Evolutionary conservation across 1,140 invertebrate genomes (phyloP).

Genomic region (Musca domestica): DNA sequence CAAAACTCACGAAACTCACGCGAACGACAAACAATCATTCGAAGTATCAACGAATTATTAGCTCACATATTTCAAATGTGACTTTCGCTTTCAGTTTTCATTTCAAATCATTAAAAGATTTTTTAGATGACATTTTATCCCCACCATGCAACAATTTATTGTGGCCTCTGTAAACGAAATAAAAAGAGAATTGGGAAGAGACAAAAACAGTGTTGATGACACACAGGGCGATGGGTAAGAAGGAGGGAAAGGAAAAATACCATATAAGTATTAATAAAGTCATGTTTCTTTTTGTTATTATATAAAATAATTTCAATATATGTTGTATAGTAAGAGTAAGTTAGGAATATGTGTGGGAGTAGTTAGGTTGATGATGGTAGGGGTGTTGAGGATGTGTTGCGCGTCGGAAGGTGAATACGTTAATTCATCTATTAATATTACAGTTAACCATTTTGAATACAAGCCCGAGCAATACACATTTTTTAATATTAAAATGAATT

Average conservation of each 20-base stretch:
- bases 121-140: slow-evolving; percentile 40
- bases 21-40: background rate
- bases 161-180: slow-evolving; percentile 54
- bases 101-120: slow-evolving; percentile 7
- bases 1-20: too few relatives aligned
- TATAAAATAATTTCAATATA: too few relatives aligned
- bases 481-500: too few relatives aligned
- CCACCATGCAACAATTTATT: slow-evolving; percentile 53
- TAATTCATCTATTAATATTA: too few relatives aligned
- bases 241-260: slow-evolving; percentile 16
- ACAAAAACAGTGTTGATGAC: slow-evolving; percentile 5
- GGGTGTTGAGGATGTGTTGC: too few relatives aligned
- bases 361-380: too few relatives aligned
- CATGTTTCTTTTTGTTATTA: background rate
- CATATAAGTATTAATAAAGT: slow-evolving; percentile 15
- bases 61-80: slow-evolving; percentile 6
- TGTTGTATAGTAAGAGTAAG: too few relatives aligned
- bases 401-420: too few relatives aligned
- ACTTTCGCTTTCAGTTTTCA: slow-evolving; percentile 1
- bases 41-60: background rate
- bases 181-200: slow-evolving; percentile 33
- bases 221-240: background rate
- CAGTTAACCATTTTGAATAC: too few relatives aligned
- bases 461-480: too few relatives aligned
- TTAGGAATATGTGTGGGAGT: too few relatives aligned